phyloP scores from a whole-genome alignment of 2,888 invertebrate species.

The Alcis repandata region DNA sequence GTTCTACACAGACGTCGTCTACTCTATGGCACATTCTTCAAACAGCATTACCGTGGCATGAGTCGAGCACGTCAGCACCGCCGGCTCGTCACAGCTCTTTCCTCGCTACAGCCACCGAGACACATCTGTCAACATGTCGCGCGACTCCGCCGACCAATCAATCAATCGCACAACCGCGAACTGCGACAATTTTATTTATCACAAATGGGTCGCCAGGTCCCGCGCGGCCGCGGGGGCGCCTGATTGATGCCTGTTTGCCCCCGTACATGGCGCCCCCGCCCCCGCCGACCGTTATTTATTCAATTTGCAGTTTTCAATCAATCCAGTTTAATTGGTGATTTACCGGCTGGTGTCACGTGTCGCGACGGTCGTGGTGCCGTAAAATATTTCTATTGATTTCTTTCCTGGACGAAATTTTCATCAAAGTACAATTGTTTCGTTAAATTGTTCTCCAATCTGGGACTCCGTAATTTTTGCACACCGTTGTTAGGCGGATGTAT shows the following conservation, averaged over 20 bases:
- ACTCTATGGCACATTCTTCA: background rate
- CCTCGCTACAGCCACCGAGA: background rate
- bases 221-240: background rate
- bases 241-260: conserved; percentile 6
- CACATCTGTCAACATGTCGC: conserved; percentile 3
- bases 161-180: conserved; percentile 3
- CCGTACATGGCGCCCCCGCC: background rate
- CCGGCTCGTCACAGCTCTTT: background rate
- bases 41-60: background rate
- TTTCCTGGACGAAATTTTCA: background rate
- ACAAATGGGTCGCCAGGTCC: background rate
- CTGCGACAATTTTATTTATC: background rate
- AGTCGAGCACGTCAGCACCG: background rate
- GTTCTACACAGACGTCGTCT: background rate
- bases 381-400: conserved; percentile 2
- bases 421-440: background rate
- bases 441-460: too few relatives aligned
- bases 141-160: conserved; percentile 10
- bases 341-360: conserved; percentile 14
- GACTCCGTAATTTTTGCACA: too few relatives aligned
- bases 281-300: conserved; percentile 14
- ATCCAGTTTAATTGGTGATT: conserved; percentile 32
- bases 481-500: too few relatives aligned
- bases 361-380: background rate
- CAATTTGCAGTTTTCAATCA: conserved; percentile 35